Base-by-base conservation (phyloP, 2,797 vertebrate species). In the Acanthopagrus latus region DNA sequence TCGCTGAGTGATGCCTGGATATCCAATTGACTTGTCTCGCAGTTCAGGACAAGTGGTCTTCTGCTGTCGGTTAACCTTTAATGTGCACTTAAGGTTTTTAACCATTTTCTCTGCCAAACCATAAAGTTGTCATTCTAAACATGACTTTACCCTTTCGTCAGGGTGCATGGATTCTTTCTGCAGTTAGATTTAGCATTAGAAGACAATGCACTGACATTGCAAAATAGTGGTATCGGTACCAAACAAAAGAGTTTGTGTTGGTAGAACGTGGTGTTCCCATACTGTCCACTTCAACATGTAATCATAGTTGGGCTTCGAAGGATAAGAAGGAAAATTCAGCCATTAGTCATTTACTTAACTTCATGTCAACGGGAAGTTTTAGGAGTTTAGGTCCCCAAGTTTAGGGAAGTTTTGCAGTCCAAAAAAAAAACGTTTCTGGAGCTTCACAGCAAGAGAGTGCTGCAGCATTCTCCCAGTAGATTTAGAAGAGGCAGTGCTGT, bases 81-180 rank as follows among this genome's bases (percentile, higher is more conserved):
- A 46, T 70, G 69, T 74, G 43, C 20, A 14, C 21, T 48, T 21
- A 54, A 50, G 17, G 12, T 51, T 78, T 72, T 51, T n/a, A 54
- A 33, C 41, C 8, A 2, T 50, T 58, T 29, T 51, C 7, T 33
- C 29, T 7, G 54, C 63, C 23, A 74, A 75, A 78, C 67, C 57
- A 60, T 78, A 46, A 78, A 64, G 58, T 29, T 78, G 48, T 71
- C 51, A 54, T 71, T 59, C 23, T 70, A 67, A 78, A 63, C 51
- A 55, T 56, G 29, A 27, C 23, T 51, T 74, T 54, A 27, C 64
- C 70, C 65, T 80, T 78, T 72, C 33, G 66, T 78, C 43, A 41
- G 8, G 69, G 6, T 83, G 64, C 52, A 79, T 62, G 64, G 21
- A 60, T 55, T 65, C 25, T 67, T 25, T 11, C 57, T 73, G 3